phyloP scores from a whole-genome alignment of 2,797 vertebrate species.

The Salarias fasciatus region DNA sequence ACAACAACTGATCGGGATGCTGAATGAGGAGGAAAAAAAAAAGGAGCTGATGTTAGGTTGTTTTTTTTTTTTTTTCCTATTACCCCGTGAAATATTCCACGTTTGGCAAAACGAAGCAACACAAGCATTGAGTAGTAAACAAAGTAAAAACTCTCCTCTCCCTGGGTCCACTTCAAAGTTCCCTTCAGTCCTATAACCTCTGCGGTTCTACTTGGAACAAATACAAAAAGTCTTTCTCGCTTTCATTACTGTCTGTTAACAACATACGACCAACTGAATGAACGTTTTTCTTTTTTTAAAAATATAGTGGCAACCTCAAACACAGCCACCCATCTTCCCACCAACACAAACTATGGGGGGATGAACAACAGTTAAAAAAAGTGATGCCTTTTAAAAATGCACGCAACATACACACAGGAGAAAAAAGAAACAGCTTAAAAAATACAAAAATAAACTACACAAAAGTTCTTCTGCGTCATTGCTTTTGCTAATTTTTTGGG shows the following conservation, averaged over 20 bases:
- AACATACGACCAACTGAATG: constrained; percentile 74
- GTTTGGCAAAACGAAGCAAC: constrained; percentile 82
- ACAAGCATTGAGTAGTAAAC: constrained; percentile 77
- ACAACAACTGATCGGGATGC: constrained; percentile 58
- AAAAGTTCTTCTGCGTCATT: constrained; percentile 82
- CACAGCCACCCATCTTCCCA: constrained; percentile 70
- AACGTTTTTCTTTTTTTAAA: constrained; percentile 72
- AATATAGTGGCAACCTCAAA: constrained; percentile 75
- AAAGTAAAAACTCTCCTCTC: constrained; percentile 76
- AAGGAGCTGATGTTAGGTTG: constrained; percentile 40
- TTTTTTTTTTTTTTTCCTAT: constrained; percentile 51
- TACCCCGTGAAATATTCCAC: constrained; percentile 56
- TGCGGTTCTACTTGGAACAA: constrained; percentile 75
- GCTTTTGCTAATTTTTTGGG: constrained; percentile 81
- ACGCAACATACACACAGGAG: constrained; percentile 79
- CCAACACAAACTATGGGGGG: constrained; percentile 75
- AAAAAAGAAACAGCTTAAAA: constrained; percentile 77
- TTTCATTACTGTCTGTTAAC: constrained; percentile 61
- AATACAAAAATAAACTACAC: constrained; percentile 90
- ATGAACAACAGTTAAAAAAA: constrained; percentile 76
- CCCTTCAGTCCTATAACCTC: constrained; percentile 80
- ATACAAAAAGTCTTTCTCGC: constrained; percentile 72
- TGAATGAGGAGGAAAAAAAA: constrained; percentile 13
- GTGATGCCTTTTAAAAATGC: constrained; percentile 70
- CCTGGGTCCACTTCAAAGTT: constrained; percentile 76